phyloP scores from a whole-genome alignment of 2,888 invertebrate species.

The Eupithecia subumbrata region DNA sequence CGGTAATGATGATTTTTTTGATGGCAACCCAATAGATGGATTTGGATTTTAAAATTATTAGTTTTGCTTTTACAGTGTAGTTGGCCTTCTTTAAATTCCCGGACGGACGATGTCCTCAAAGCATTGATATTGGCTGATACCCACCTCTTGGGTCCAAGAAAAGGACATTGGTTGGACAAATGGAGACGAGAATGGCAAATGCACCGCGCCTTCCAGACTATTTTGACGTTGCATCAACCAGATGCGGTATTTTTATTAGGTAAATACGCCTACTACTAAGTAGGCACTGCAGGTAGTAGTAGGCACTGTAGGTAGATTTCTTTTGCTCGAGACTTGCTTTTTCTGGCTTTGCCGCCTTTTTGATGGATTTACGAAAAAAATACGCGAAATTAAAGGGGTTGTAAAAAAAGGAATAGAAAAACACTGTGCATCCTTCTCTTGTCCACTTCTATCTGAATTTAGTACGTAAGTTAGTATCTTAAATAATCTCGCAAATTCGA shows the following conservation, averaged over 20 bases:
- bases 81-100: constrained; percentile 85
- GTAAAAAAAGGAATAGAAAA: not conserved
- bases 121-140: constrained; percentile 95
- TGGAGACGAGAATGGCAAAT: constrained; percentile 98
- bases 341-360: not conserved
- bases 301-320: not conserved
- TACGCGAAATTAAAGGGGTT: not conserved
- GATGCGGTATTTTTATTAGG: constrained; percentile 96
- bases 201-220: constrained; percentile 95
- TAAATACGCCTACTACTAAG: constrained; percentile 58
- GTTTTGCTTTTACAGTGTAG: constrained; percentile 84
- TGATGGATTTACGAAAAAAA: not conserved
- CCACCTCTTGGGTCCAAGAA: constrained; percentile 92
- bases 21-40: no score
- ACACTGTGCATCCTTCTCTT: not conserved
- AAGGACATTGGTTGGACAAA: constrained; percentile 98
- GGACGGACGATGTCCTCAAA: constrained; percentile 77
- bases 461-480: not conserved
- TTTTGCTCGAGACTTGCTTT: not conserved
- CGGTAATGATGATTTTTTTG: not conserved
- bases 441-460: not conserved
- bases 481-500: not conserved
- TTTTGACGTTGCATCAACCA: constrained; percentile 90
- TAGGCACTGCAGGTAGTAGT: not conserved
- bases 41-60: not conserved